Evolutionary conservation across 2,113 vertebrate species (phyloP).

Genomic region (Nycticryphes semicollaris): DNA sequence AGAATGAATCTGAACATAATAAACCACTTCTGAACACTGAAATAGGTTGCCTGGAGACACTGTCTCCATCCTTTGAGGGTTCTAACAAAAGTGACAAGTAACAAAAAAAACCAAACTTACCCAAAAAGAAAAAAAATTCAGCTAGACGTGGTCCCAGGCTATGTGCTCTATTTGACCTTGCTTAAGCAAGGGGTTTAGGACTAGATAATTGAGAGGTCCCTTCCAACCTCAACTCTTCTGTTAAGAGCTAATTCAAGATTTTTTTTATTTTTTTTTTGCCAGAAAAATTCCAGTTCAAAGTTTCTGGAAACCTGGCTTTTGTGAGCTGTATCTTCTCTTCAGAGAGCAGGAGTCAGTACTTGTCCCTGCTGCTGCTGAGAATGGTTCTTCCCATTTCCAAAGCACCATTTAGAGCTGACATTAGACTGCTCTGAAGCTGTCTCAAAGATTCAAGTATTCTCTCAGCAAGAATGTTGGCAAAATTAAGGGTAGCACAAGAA

Average conservation of each 20-base stretch:
- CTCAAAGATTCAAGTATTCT: not conserved
- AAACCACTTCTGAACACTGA: not conserved
- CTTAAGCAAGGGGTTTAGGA: not conserved
- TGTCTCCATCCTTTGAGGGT: not conserved
- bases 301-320: not conserved
- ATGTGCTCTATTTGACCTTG: not conserved
- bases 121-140: not conserved
- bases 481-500: not conserved
- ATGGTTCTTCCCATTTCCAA: not conserved
- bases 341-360: not conserved
- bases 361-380: not conserved
- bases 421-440: not conserved
- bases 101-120: not conserved
- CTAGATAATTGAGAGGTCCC: not conserved
- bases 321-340: not conserved
- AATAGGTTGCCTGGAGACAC: not conserved
- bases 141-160: not conserved
- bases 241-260: not conserved
- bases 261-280: not conserved
- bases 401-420: constrained; percentile 17
- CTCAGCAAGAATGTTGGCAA: not conserved
- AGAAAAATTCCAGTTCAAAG: not conserved
- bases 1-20: not conserved
- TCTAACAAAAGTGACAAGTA: not conserved
- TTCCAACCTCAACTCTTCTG: not conserved